Conservation (phyloP, 2,797 vertebrate species). For the Chelon auratus region DNA sequence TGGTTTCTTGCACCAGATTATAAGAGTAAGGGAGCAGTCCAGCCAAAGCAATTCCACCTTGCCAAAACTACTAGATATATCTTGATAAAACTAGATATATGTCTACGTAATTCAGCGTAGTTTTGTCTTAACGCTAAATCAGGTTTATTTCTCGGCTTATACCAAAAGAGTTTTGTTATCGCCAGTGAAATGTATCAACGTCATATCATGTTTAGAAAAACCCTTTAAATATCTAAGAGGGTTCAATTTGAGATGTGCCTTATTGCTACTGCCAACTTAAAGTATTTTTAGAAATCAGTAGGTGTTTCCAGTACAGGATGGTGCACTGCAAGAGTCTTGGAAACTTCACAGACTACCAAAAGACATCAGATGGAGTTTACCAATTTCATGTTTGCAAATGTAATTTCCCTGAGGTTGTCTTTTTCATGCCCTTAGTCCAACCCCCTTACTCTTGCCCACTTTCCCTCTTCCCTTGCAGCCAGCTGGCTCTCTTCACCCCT, state of each 20-base stretch:
- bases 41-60: constrained; percentile 45
- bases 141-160: constrained; percentile 11
- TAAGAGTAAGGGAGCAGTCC: constrained; percentile 13
- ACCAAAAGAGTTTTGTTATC: constrained; percentile 33
- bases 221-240: constrained; percentile 42
- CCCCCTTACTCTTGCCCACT: constrained; percentile 34
- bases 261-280: constrained; percentile 46
- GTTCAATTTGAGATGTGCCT: constrained; percentile 52
- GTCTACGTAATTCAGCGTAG: constrained; percentile 13
- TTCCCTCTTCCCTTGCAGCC: constrained; percentile 24
- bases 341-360: constrained; percentile 59
- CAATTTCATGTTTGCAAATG: constrained; percentile 57
- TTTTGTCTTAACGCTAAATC: constrained; percentile 19
- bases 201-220: constrained; percentile 44
- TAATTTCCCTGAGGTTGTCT: constrained; percentile 48
- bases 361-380: constrained; percentile 37
- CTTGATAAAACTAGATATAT: background rate
- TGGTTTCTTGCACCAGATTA: constrained; percentile 30
- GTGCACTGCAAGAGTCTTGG: constrained; percentile 55
- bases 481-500: constrained; percentile 42
- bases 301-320: constrained; percentile 63
- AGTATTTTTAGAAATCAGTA: constrained; percentile 75
- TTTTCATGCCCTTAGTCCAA: constrained; percentile 48
- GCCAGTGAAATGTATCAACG: constrained; percentile 34
- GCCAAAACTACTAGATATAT: background rate